Conservation (phyloP, 2,113 vertebrate genomes). For the Tauraco erythrolophus region DNA sequence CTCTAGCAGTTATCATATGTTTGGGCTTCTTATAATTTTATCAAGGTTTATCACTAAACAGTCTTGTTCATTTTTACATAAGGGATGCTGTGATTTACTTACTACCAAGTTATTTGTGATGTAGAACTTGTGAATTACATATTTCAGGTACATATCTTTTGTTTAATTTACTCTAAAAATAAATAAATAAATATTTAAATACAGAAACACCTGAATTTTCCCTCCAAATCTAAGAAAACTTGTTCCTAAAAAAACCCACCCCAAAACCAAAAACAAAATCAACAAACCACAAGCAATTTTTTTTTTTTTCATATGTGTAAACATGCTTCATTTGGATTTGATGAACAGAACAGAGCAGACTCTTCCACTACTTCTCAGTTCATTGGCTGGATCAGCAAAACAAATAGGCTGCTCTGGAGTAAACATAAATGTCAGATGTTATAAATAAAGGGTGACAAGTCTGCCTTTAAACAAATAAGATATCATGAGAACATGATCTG, state of each 20-base stretch:
- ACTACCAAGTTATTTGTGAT: too few relatives aligned
- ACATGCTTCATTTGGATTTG: background rate
- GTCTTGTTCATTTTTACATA: background rate
- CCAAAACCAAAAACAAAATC: too few relatives aligned
- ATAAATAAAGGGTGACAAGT: too few relatives aligned
- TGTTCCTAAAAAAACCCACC: background rate
- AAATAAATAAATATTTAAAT: too few relatives aligned
- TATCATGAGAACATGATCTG: too few relatives aligned
- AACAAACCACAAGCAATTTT: too few relatives aligned
- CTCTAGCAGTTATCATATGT: background rate
- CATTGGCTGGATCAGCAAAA: background rate
- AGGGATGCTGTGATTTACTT: too few relatives aligned
- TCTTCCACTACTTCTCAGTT: background rate
- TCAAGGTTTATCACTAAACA: background rate
- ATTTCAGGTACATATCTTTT: background rate
- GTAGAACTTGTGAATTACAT: background rate
- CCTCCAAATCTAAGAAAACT: background rate
- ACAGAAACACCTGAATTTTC: background rate
- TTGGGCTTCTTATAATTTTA: background rate
- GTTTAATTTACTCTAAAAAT: background rate
- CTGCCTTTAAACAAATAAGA: too few relatives aligned
- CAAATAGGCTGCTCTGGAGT: background rate
- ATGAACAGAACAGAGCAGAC: background rate
- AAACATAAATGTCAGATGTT: too few relatives aligned
- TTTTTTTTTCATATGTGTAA: background rate